phyloP scores from a whole-genome alignment of 1,140 invertebrate genomes.

The Trichogramma pretiosum region DNA sequence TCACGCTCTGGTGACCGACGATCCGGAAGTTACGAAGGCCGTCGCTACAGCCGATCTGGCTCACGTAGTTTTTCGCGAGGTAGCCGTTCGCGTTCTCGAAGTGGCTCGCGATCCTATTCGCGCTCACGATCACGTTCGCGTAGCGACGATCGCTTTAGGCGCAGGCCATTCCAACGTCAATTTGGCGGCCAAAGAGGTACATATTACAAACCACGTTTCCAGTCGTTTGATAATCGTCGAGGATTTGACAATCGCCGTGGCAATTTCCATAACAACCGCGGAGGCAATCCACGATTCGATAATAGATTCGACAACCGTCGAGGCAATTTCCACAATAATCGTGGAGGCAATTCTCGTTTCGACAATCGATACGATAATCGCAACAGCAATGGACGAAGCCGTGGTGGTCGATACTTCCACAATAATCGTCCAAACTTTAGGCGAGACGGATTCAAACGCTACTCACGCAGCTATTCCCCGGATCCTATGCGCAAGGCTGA shows the following conservation, averaged over 20 bases:
- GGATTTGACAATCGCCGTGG: slow-evolving; percentile 33
- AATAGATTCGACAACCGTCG: slow-evolving; percentile 37
- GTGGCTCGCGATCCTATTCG: slow-evolving; percentile 53
- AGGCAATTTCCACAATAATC: slow-evolving; percentile 34
- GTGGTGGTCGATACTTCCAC: slow-evolving; percentile 48
- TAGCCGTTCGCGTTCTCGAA: slow-evolving; percentile 47
- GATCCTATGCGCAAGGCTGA: slow-evolving; percentile 54
- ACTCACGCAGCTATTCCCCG: slow-evolving; percentile 52
- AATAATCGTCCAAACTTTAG: slow-evolving; percentile 52
- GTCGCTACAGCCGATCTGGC: slow-evolving; percentile 45
- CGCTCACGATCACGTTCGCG: slow-evolving; percentile 48
- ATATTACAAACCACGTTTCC: slow-evolving; percentile 67
- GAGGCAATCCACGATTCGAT: slow-evolving; percentile 40
- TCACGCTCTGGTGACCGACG: slow-evolving; percentile 41
- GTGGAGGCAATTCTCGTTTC: slow-evolving; percentile 22
- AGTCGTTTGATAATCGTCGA: slow-evolving; percentile 48
- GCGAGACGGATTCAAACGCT: too few species aligned
- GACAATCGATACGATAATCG: slow-evolving; percentile 9
- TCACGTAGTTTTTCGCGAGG: slow-evolving; percentile 42
- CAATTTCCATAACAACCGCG: slow-evolving; percentile 41
- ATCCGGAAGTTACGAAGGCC: slow-evolving; percentile 48
- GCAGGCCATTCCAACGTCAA: slow-evolving; percentile 43
- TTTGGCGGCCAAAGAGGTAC: slow-evolving; percentile 60
- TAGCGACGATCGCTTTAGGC: slow-evolving; percentile 54
- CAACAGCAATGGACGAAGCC: slow-evolving; percentile 27